Evolutionary conservation across 2,797 vertebrate species (phyloP), one percentile per base, ranked within the genome.

Genomic region (Malurus splendens): DNA sequence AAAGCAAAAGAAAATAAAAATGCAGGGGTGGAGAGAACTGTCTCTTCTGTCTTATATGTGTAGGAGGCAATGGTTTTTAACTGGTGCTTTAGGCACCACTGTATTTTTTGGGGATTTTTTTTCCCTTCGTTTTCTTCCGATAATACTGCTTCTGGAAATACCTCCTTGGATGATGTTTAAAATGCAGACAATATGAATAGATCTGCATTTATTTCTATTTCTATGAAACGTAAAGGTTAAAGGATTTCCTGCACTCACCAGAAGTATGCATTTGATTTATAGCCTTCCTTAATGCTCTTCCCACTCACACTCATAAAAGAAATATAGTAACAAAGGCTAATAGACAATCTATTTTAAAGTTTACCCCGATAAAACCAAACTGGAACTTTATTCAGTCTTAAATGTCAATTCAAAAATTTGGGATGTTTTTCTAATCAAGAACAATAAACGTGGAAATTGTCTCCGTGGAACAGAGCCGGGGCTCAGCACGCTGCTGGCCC

Each of bases 371-470:
- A 81, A 93, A 90, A 83, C 50, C 50, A 33, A 90, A 84, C 57
- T 89, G 89, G 90, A 92, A 68, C 61, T 87, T 89, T 44, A 73
- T 71, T 90, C 80, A 65, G 65, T 50, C 77, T 94, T 90, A 92
- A 95, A 92, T 94, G 87, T 93, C 85, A 84, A 8, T 86, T 59
- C 74, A 57, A 73, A 71, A 79, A 61, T 68, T 79, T 38, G 60
- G 74, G 82, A 65, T 89, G 82, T 92, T 95, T 95, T 95, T 90
- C 61, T 76, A 90, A 93, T 93, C 74, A 87, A 62, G 85, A 74
- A 22, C 65, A 86, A 67, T 83, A 77, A 82, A 82, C 0, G 38
- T 83, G 90, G 94, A 85, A 73, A 92, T 30, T 41, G 79, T 50
- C 62, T 86, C 32, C 0, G 0, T 86, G 89, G 93, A 89, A 32